Base-by-base conservation (phyloP, 2,113 vertebrate genomes). In the Vulpes ferrilata region DNA sequence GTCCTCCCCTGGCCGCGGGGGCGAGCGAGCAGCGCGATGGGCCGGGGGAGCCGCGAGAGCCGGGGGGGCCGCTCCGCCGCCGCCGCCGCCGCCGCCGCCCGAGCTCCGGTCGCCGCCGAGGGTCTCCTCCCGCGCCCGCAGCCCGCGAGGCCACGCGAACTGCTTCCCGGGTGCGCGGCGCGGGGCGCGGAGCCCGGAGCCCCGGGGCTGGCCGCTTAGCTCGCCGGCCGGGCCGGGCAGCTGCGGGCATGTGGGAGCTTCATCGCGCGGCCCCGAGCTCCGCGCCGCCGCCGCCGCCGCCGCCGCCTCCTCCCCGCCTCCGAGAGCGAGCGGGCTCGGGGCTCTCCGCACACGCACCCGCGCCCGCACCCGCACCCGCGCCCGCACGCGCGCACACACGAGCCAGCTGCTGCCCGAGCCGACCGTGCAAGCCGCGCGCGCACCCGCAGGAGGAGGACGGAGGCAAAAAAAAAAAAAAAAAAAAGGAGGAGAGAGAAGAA, bases 221-320 rank as follows among this genome's bases (percentile, higher is more conserved):
- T 97, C 12, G 97, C 97, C 51, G 89, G 95, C 81, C 67, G 48
- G 32, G 88, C 97, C 92, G 30, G 96, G 87, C 90, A 93, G 96
- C 97, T 43, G 96, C 87, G 80, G 93, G 96, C 96, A 96, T 97
- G 89, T 64, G 97, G 89, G 97, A 93, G 96, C 96, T 96, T 87
- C 98, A 98, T 98, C 38, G 96, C 97, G 91, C 93, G 86, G 97
- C 83, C 97, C 92, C 73, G 71, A 76, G 60, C 96, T 98, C 94
- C 62, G 94, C 96, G 97, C 87, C 89, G 71, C 96, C 74, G 74
- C 93, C 74, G 74, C 93, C 74, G 32, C 57, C 93, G 60, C 73
- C 88, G 92, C 92, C 94, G 82, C 96, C 84, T 94, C 79, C 73
- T 84, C 96, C 80, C 12, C 67, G 95, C 97, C 88, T 30, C 90